Evolutionary conservation across 2,888 invertebrate genomes (phyloP).

Genomic region (Trichopria drosophilae): DNA sequence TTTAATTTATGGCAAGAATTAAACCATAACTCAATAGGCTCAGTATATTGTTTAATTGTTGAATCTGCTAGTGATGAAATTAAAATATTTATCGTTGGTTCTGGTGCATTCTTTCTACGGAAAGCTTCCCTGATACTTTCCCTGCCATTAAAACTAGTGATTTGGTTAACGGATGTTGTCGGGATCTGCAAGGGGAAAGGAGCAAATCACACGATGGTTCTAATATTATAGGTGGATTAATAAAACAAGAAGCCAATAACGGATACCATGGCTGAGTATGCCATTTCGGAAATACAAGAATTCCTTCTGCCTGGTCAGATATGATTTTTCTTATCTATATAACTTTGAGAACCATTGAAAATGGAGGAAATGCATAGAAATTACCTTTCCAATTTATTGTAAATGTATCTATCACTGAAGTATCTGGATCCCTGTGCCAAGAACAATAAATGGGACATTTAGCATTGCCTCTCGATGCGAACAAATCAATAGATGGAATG

Average conservation of each 20-base stretch:
- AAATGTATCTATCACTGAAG: background rate
- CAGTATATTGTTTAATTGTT: slow-evolving; percentile 26
- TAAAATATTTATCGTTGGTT: slow-evolving; percentile 11
- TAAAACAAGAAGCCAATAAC: background rate
- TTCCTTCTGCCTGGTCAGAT: slow-evolving; percentile 1
- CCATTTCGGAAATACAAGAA: background rate
- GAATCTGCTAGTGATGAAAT: slow-evolving; percentile 16
- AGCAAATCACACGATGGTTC: slow-evolving; percentile 9
- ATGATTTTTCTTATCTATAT: background rate
- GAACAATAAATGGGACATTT: slow-evolving; percentile 11
- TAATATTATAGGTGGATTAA: slow-evolving; percentile 2
- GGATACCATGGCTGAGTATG: slow-evolving; percentile 4
- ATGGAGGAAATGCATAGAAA: slow-evolving; percentile 4
- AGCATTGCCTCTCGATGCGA: slow-evolving; percentile 12
- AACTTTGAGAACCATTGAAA: background rate
- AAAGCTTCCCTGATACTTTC: slow-evolving; percentile 24
- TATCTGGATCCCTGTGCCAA: background rate
- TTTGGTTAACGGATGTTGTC: slow-evolving; percentile 10
- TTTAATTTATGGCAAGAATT: background rate
- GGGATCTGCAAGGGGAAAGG: slow-evolving; percentile 19
- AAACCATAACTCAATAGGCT: slow-evolving; percentile 19
- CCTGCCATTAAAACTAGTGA: slow-evolving; percentile 18
- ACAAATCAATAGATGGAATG: slow-evolving; percentile 6
- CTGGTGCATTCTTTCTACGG: slow-evolving; percentile 15
- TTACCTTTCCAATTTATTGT: background rate